These are phyloP conservation scores for Amphiprion percula DNA, from an alignment of 2,113 vertebrate species.

Conservation along the genomic window DNA sequence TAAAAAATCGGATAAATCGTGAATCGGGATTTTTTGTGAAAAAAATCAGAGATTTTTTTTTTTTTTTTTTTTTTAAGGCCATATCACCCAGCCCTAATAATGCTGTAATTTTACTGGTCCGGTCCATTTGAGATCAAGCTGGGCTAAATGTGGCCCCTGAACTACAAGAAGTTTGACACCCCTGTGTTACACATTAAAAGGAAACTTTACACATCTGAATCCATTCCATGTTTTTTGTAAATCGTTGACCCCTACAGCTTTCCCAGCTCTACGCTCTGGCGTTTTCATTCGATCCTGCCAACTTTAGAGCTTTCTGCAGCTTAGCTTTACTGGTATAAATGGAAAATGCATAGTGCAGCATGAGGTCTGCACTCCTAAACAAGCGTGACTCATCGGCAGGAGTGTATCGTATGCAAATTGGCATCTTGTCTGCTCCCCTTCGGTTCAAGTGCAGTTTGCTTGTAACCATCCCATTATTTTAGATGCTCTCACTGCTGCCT, in stretches of 20 bases:
- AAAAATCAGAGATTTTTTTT: too few species aligned
- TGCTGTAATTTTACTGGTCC: too few species aligned
- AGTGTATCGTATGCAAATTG: conserved; percentile 29
- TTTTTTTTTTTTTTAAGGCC: too few species aligned
- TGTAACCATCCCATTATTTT: conserved; percentile 14
- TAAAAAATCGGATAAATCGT: too few species aligned
- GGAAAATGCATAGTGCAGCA: conserved; percentile 1
- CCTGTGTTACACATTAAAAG: too few species aligned
- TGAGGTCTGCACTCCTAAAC: not conserved
- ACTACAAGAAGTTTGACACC: too few species aligned
- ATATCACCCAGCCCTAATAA: too few species aligned
- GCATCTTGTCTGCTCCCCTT: conserved; percentile 17
- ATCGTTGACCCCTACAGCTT: not conserved
- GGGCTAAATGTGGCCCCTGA: too few species aligned
- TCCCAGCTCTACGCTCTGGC: not conserved
- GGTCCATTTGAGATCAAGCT: too few species aligned
- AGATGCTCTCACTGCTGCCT: conserved; percentile 22
- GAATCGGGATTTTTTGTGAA: too few species aligned
- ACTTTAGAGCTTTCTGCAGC: conserved; percentile 2
- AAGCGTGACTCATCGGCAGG: conserved; percentile 28
- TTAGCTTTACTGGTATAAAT: conserved; percentile 7
- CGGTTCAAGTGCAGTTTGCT: conserved; percentile 41
- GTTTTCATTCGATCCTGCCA: not conserved
- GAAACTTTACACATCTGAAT: not conserved
- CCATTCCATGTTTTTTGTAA: too few species aligned